Conservation (phyloP, 1,140 invertebrate genomes). For the Thaumatotibia leucotreta region DNA sequence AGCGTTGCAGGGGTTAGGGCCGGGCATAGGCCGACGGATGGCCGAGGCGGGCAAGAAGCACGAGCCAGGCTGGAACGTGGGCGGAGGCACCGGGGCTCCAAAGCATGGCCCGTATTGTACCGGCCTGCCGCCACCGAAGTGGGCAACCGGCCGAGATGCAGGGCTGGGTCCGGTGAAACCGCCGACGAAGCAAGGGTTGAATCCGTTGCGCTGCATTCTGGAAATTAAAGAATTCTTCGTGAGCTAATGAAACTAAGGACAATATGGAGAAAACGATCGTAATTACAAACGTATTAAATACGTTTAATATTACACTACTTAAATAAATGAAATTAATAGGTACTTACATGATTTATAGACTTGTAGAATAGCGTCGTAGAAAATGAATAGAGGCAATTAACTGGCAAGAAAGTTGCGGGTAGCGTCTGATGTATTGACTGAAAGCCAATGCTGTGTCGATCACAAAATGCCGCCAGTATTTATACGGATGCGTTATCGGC, state of each 20-base stretch:
- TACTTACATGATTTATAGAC: not conserved
- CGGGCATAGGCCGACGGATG: constrained; percentile 17
- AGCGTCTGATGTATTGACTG: not conserved
- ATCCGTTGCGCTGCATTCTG: constrained; percentile 26
- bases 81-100: constrained; percentile 7
- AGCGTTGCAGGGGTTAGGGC: constrained; percentile 25
- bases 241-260: not conserved
- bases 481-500: not conserved
- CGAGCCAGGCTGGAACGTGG: constrained; percentile 22
- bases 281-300: not conserved
- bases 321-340: not conserved
- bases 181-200: constrained; percentile 1
- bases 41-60: constrained; percentile 28
- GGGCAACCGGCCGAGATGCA: not conserved
- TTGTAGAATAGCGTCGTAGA: not conserved
- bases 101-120: constrained; percentile 15
- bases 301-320: not conserved
- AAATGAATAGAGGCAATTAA: too few relatives aligned
- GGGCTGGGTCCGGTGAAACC: not conserved
- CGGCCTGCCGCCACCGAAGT: not conserved
- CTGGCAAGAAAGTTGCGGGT: not conserved
- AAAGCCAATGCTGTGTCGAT: not conserved
- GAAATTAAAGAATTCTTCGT: constrained; percentile 12
- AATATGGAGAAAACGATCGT: not conserved
- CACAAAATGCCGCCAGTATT: not conserved